Conservation (phyloP, 2,113 vertebrate genomes). For the Scopus umbretta region DNA sequence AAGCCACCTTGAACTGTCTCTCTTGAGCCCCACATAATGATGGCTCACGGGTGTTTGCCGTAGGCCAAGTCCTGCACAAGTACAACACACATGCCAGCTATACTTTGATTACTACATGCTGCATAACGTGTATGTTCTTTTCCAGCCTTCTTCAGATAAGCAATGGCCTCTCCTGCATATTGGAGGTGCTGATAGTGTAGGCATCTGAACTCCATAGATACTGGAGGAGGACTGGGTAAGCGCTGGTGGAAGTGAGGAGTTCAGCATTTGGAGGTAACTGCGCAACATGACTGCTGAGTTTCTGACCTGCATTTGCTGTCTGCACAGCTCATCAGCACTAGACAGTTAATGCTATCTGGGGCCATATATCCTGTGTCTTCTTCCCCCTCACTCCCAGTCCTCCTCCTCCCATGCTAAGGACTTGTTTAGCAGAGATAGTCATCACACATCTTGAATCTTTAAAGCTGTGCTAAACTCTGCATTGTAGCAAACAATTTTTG, state of each 20-base stretch:
- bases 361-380: fast-evolving
- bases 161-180: not conserved
- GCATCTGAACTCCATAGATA: not conserved
- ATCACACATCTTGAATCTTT: not conserved
- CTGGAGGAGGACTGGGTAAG: not conserved
- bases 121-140: not conserved
- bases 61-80: not conserved
- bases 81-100: not conserved
- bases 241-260: not conserved
- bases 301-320: not conserved
- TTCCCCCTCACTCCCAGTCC: not conserved
- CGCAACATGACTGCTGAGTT: not conserved
- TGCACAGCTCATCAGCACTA: not conserved
- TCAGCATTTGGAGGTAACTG: fast-evolving
- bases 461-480: not conserved
- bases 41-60: not conserved
- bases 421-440: not conserved
- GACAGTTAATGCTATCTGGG: not conserved
- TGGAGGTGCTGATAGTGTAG: not conserved
- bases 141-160: not conserved
- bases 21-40: not conserved
- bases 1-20: not conserved
- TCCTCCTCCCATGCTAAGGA: not conserved
- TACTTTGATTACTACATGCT: not conserved
- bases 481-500: not conserved